phyloP scores from a whole-genome alignment of 1,140 invertebrate species.

The Portunus trituberculatus region DNA sequence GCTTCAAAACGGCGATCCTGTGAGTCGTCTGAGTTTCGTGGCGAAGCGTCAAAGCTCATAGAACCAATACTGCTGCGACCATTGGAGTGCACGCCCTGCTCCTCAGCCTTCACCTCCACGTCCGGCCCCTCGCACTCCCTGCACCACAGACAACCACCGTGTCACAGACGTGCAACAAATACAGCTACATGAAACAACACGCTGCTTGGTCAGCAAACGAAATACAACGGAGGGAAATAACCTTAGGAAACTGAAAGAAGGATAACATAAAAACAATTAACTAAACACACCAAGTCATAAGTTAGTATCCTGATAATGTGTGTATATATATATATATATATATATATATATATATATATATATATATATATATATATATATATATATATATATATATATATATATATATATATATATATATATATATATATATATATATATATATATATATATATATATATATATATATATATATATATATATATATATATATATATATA shows the following conservation, averaged over 20 bases:
- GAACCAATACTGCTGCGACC: slow-evolving; percentile 51
- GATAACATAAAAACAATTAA: no score
- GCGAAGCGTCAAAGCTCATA: slow-evolving; percentile 26
- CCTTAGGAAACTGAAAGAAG: no score
- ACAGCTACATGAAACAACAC: neutral
- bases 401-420: slow-evolving; percentile 26
- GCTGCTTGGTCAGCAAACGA: neutral
- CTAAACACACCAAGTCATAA: no score
- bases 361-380: slow-evolving; percentile 23
- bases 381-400: slow-evolving; percentile 33
- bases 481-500: neutral
- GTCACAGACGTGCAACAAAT: neutral
- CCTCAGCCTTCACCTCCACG: neutral
- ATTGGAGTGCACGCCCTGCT: neutral
- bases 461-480: neutral
- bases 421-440: neutral
- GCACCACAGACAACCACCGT: neutral
- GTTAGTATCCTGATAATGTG: no score
- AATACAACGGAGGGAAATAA: no score
- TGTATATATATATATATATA: slow-evolving; percentile 46
- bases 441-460: slow-evolving; percentile 36
- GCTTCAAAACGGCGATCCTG: slow-evolving; percentile 47
- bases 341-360: slow-evolving; percentile 36
- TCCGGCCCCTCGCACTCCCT: slow-evolving; percentile 42
- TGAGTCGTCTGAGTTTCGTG: slow-evolving; percentile 49